Percentiles rank a stretch among this genome's conserved stretches.
phyloP scores from a whole-genome alignment of 2,113 vertebrate genomes.

The Hypomesus transpacificus region DNA sequence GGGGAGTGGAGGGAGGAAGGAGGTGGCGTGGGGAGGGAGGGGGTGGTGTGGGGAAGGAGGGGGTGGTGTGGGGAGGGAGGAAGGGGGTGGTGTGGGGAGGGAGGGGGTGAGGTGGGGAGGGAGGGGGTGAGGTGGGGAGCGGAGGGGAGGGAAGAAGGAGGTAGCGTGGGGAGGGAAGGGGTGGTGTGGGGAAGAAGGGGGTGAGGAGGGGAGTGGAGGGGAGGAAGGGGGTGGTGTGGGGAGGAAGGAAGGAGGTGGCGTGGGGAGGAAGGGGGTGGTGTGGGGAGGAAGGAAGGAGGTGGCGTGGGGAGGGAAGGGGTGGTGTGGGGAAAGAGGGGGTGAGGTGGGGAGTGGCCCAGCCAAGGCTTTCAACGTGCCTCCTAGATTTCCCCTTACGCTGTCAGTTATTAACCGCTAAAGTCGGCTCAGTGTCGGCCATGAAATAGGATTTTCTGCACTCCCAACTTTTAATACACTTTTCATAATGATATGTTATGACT shows the following conservation, averaged over 20 bases:
- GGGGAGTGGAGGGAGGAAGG: too few species aligned
- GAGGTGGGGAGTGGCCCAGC: not conserved
- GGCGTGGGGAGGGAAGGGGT: not conserved
- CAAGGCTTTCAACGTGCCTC: not conserved
- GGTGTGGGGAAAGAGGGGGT: slow-evolving; percentile 17
- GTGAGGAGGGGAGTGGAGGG: not conserved
- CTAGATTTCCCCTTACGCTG: too few species aligned
- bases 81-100: not conserved
- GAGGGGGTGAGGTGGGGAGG: slow-evolving; percentile 8
- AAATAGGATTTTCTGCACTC: too few species aligned
- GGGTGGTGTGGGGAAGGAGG: not conserved
- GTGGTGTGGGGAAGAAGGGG: slow-evolving; percentile 17
- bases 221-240: too few species aligned
- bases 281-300: slow-evolving; percentile 6
- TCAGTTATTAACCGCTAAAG: too few species aligned
- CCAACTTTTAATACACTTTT: too few species aligned
- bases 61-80: slow-evolving; percentile 4
- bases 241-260: slow-evolving; percentile 6
- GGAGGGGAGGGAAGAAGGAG: slow-evolving; percentile 3
- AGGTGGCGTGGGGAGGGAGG: not conserved
- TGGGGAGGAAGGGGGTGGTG: not conserved
- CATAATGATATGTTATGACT: too few species aligned
- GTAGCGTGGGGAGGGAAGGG: not conserved
- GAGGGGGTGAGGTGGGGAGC: not conserved
- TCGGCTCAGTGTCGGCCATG: too few species aligned